Evolutionary conservation across 2,888 invertebrate genomes (phyloP), one percentile per base, ranked within the genome.

Genomic region (Mimumesa dahlbomi): DNA sequence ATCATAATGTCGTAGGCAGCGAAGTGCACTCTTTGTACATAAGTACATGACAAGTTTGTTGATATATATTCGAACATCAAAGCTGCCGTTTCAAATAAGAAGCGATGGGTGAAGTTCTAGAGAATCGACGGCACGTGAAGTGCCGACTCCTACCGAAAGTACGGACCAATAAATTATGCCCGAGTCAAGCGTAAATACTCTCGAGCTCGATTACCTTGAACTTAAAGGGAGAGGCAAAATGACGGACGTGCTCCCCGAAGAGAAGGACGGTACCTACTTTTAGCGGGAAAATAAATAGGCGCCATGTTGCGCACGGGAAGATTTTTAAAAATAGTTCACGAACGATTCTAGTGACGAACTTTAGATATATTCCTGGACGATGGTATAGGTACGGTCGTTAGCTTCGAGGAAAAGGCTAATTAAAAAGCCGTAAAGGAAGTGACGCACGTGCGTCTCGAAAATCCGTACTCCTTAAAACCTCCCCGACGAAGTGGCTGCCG

Each of bases 371-470:
- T 25, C 14, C 9, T 9, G 9, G 36, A 6, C 29, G 19, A 38
- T 43, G 48, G 57, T 19, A 38, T 40, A 19, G 34, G 29, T 25
- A 22, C 57, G 68, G 70, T 81, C 81, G 81, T 76, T 81, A 77
- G 69, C 68, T 73, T 62, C 74, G 66, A 45, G 75, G 79, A 71
- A 73, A 67, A 73, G 66, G 53, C 77, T 82, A 82, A 82, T 82
- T 82, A 82, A 82, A 82, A 81, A 73, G 75, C 77, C 46, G 77
- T 75, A 75, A 77, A 72, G 82, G 77, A 82, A 82, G 74, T 73
- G 77, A 72, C 71, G 71, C 80, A 62, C 74, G 70, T 75, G 78
- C 65, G 64, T 38, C 25, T 21, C 7, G 38, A 29, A 73, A 58
- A 62, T 64, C 34, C 36, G 11, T 31, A 19, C 22, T 19, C 31